Base-by-base conservation (phyloP, 1,140 invertebrate species). In the Trachymyrmex cornetzi region DNA sequence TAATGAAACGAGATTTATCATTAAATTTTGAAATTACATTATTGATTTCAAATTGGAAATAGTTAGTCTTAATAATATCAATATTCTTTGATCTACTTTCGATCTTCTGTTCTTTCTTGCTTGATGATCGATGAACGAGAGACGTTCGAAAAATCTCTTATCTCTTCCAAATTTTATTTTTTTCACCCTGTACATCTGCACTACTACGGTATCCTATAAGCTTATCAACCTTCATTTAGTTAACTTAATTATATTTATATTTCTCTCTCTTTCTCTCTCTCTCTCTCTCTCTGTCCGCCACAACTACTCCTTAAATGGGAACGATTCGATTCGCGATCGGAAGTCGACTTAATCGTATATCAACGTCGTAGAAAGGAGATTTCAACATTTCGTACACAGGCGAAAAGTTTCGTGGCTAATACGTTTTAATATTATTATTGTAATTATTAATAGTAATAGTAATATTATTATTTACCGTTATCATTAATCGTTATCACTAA, bases 111-210 rank as follows among this genome's bases (percentile, higher is more conserved):
- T 38, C n/a, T 38, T 34, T 11, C 5, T 71, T 30, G 53, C 22
- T 22, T 30, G 16, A 44, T 4, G 24, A 61, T 66, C 16, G 84
- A 69, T 63, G 55, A 59, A 57, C 38, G 55, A 75, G 84, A 91
- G 84, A 91, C 90, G 85, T 90, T 91, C 90, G 89, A 90, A 90
- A 91, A 63, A 91, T 88, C 87, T 66, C 38, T 77, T 64, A 74
- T 61, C 81, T 16, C 75, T 75, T 86, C 57, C 89, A 27, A 12
- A 61, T 66, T 69, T 86, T 19, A 27, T 74, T 79, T 53, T 87
- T 44, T 38, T 90, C 90, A 90, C 88, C 77, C 88, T 90, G 88
- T 90, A 90, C 87, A 88, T 75, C 80, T 88, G 87, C 74, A 50
- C 44, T 87, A 85, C 82, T 90, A 90, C 72, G 55, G 27, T 72